Base-by-base conservation (phyloP, 2,888 invertebrate species). In the Phragmatobia fuliginosa region DNA sequence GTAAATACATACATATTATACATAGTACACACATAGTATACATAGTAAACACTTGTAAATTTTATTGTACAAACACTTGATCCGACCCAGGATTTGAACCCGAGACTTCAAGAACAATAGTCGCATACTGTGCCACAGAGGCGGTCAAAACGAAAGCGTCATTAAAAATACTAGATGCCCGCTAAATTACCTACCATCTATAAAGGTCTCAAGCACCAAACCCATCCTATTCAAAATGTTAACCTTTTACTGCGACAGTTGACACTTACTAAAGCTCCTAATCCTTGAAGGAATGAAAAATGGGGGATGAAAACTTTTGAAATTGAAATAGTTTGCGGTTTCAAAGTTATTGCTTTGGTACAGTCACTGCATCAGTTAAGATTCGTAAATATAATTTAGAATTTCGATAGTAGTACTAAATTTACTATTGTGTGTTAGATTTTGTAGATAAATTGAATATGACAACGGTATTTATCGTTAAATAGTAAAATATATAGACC, bases 251-350 rank as follows among this genome's bases (percentile, higher is more conserved):
- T 74, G 62, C 74, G 80, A 78, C 83, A 73, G 80, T 82, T 82
- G 85, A 81, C 85, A 82, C 77, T 75, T 73, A 66, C 71, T 72
- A 75, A 75, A 79, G 77, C 79, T 76, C 77, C 75, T 86, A 85
- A 88, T 87, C 87, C 87, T 83, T 71, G 73, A 83, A 83, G 85
- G 86, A 86, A 88, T 88, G 88, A 89, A 89, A 89, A 89, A 89
- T 89, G 85, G 86, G 76, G 83, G 83, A 82, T 82, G 83, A 78
- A 88, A 89, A 81, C 84, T 89, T 88, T 79, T 82, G 84, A 84
- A 89, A 89, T 89, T 88, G 89, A 85, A 89, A 89, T 89, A 89
- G 89, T 89, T 89, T 83, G 87, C 73, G 83, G 84, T 82, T 83
- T 79, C 83, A 84, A 78, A 78, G 76, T 77, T 73, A 82, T 78